Base-by-base conservation (phyloP, 2,797 vertebrate species). In the Pampus argenteus region DNA sequence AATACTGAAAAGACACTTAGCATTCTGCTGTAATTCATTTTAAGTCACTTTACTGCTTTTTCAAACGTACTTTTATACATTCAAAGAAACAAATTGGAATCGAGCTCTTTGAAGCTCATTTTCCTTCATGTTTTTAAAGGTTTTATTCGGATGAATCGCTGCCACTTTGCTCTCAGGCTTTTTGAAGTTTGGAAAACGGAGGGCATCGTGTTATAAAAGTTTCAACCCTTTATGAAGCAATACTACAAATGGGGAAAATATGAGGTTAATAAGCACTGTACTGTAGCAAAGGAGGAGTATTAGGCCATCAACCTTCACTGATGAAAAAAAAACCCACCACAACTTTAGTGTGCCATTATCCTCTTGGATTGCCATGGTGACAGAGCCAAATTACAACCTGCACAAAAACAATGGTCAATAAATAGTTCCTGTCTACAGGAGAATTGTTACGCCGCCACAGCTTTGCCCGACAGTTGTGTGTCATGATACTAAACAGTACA, bases 361-460 rank as follows among this genome's bases (percentile, higher is more conserved):
- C 66, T 74, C 72, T 62, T 26, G 38, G 61, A 86, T 81, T 71
- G 76, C 87, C 72, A 74, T 86, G 86, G 84, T 57, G 82, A 88
- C 87, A n/a, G 57, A 76, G 66, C 34, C 66, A 88, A 86, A 91
- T 89, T 85, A 86, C 78, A 77, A 84, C 81, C 83, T 86, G 79
- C 69, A 66, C 72, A 62, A n/a, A 44, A 29, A 57, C 31, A 74
- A 51, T 52, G 62, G 68, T 73, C 78, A 68, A 60, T 83, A 85
- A 89, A 84, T 83, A 79, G 64, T 83, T 72, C 67, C 62, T 42
- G 55, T 79, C 62, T 63, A 67, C 58, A 49, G 56, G 2, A 55
- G 50, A 47, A 25, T 6, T 49, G 51, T 70, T 26, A 29, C 18
- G 1, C 20, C 7, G 15, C 15, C 1, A n/a, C n/a, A n/a, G n/a